Base-by-base conservation (phyloP, 2,113 vertebrate genomes). In the Cyrtonyx montezumae region DNA sequence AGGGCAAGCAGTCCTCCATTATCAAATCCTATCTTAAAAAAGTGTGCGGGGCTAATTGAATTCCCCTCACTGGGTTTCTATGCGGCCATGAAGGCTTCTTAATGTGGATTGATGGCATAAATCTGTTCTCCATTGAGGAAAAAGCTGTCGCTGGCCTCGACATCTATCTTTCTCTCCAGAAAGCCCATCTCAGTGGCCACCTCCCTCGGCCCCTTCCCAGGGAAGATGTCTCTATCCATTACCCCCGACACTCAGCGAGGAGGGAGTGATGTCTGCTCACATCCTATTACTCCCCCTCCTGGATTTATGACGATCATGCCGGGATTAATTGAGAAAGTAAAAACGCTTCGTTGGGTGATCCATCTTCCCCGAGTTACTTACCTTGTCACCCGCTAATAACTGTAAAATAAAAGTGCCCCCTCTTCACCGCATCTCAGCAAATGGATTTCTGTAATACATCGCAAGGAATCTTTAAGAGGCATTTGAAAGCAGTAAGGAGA, bases 281-380 rank as follows among this genome's bases (percentile, higher is more conserved):
- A 94, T 92, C 95, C 76, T 40, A 84, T 96, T 88, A 96, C 96
- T 74, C 56, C 94, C 83, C 25, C 70, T 55, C 91, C 82, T 37
- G 92, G 93, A 97, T 97, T 96, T 96, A 97, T 97, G 71, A 37
- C 59, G 56, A 43, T 73, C 94, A 71, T n/a, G 95, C 87, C 94
- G 43, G 96, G 91, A 97, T 97, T 97, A 96, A 97, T 97, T 97
- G 96, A 59, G 86, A 75, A 74, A 90, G 93, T 78, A 84, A 93
- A 97, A 97, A 87, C 12, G 96, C 96, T 96, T 88, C 84, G 81
- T 20, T 10, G 67, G 88, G 79, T 80, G 11, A 97, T 97, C 96
- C 76, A 95, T 97, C 96, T 93, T 42, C 81, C 19, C 87, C 6
- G 2, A 73, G 83, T 76, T 88, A 94, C 96, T 97, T 97, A 95